A percentile compares a stretch with the other conserved stretches of the same genome.
Conservation (phyloP, 2,113 vertebrate species). For the Oncorhynchus tshawytscha region DNA sequence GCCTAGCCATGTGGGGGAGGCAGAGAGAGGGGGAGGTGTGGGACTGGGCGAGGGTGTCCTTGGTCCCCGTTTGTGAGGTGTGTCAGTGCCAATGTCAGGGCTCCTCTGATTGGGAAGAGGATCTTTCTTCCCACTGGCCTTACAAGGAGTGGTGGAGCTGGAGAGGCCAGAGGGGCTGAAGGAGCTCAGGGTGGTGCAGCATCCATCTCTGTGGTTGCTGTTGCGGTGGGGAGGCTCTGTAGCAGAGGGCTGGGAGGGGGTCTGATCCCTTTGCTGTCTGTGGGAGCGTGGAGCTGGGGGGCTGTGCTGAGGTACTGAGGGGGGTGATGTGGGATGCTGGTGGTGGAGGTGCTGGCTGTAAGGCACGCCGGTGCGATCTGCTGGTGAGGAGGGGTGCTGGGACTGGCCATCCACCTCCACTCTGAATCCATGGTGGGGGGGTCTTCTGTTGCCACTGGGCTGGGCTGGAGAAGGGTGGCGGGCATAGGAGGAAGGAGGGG, state of each 20-base stretch:
- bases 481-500: conserved; percentile 13
- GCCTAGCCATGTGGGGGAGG: conserved; percentile 37
- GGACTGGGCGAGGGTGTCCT: conserved; percentile 44
- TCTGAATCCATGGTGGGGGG: conserved; percentile 56
- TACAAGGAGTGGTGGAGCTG: conserved; percentile 32
- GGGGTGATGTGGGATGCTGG: conserved; percentile 64
- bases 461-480: conserved; percentile 21
- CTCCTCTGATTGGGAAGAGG: conserved; percentile 21
- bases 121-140: conserved; percentile 38
- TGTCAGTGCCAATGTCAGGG: conserved; percentile 19
- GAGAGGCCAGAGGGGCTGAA: conserved; percentile 37
- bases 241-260: conserved; percentile 21
- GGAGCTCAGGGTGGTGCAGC: conserved; percentile 34
- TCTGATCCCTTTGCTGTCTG: conserved; percentile 37
- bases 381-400: conserved; percentile 78
- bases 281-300: conserved; percentile 16
- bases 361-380: conserved; percentile 89
- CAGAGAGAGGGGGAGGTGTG: conserved; percentile 10
- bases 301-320: conserved; percentile 60
- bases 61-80: conserved; percentile 25
- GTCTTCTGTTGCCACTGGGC: conserved; percentile 34
- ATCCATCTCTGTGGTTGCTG: conserved; percentile 44
- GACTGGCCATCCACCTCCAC: conserved; percentile 65
- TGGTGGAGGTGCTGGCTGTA: conserved; percentile 74
- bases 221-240: conserved; percentile 32